A percentile compares a stretch with the other conserved stretches of the same genome.
These are phyloP conservation scores for Melanophora roralis DNA, from an alignment of 2,888 invertebrate genomes.

Conservation along the genomic window DNA sequence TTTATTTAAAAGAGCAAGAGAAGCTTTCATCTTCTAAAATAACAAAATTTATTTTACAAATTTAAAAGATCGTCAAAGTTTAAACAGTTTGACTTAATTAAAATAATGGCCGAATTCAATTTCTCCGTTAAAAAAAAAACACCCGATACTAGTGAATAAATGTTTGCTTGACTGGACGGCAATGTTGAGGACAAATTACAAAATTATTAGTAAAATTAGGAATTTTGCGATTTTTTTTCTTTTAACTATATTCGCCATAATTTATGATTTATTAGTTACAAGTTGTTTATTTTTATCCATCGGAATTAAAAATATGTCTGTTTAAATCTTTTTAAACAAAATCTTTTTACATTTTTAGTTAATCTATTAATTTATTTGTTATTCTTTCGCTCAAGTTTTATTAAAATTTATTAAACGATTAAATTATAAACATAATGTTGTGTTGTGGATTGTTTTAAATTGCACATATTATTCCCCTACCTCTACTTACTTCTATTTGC, in stretches of 20 bases:
- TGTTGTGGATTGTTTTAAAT: not conserved
- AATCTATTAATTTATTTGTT: not conserved
- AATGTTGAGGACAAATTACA: slow-evolving; percentile 34
- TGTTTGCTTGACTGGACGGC: not conserved
- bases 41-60: no score
- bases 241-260: not conserved
- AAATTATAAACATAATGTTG: not conserved
- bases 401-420: not conserved
- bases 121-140: no score
- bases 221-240: slow-evolving; percentile 10
- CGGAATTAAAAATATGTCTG: not conserved
- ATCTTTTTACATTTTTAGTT: not conserved
- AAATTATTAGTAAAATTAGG: slow-evolving; percentile 20
- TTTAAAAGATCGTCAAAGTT: no score
- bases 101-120: no score
- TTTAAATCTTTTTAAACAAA: not conserved
- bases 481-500: no score
- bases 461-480: not conserved
- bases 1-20: no score
- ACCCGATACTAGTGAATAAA: not conserved
- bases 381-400: not conserved
- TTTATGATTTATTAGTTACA: not conserved
- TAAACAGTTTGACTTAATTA: no score
- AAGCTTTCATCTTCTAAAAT: no score
- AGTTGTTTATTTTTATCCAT: not conserved